Evolutionary conservation across 2,888 invertebrate genomes (phyloP).

Genomic region (Onthophagus sagittarius): DNA sequence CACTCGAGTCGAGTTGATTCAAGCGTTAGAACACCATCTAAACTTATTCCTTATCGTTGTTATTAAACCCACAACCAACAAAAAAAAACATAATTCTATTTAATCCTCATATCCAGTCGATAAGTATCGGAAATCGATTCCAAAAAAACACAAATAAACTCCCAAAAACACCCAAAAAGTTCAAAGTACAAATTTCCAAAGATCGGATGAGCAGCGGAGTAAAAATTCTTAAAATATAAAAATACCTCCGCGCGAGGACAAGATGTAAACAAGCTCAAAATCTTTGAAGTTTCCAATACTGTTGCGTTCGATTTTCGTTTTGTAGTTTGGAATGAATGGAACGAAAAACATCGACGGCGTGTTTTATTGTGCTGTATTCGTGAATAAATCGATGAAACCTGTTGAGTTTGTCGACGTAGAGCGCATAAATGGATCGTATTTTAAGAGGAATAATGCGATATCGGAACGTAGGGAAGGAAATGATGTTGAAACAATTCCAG

Average conservation of each 20-base stretch:
- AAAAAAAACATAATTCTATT: too few relatives aligned
- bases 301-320: neutral
- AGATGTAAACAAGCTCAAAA: slow-evolving; percentile 1
- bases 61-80: too few relatives aligned
- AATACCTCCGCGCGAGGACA: neutral
- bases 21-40: too few relatives aligned
- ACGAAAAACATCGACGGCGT: neutral
- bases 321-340: neutral
- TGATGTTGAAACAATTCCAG: slow-evolving; percentile 90
- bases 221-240: neutral
- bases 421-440: slow-evolving; percentile 73
- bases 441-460: slow-evolving; percentile 88
- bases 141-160: too few relatives aligned
- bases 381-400: slow-evolving; percentile 8
- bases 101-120: too few relatives aligned
- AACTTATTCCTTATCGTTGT: too few relatives aligned
- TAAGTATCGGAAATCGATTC: too few relatives aligned
- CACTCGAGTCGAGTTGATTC: too few relatives aligned
- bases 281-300: neutral
- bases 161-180: too few relatives aligned
- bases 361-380: neutral
- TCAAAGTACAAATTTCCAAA: neutral
- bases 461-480: slow-evolving; percentile 72
- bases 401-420: neutral
- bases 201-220: neutral